Conservation (phyloP, 2,113 vertebrate genomes). For the Pitta sordida region DNA sequence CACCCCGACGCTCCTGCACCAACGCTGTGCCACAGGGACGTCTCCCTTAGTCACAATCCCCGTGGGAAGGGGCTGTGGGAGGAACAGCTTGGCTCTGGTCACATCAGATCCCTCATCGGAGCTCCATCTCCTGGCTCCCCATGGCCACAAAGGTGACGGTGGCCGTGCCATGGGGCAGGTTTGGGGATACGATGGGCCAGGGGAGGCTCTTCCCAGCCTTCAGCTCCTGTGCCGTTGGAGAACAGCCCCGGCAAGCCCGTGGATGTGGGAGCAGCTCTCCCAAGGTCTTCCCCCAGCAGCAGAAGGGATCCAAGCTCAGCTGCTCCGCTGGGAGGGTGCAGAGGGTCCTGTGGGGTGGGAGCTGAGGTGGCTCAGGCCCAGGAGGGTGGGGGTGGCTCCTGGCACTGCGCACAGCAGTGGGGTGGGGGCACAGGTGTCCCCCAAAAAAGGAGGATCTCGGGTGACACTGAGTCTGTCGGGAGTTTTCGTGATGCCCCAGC, state of each 20-base stretch:
- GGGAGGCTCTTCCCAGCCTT: neutral
- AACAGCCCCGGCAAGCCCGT: rapidly evolving
- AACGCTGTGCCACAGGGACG: neutral
- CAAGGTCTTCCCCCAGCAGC: neutral
- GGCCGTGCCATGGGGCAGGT: neutral
- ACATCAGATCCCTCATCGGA: neutral
- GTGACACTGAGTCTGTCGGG: neutral
- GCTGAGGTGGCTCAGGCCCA: rapidly evolving
- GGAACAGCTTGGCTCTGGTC: slow-evolving; percentile 11
- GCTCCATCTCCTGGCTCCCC: neutral
- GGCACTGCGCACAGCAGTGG: rapidly evolving
- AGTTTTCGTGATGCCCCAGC: neutral
- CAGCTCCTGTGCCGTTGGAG: neutral
- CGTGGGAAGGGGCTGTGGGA: slow-evolving; percentile 41
- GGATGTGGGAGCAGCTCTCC: neutral
- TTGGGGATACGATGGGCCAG: rapidly evolving
- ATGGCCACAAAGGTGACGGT: neutral
- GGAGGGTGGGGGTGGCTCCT: neutral
- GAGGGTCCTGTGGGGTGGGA: neutral
- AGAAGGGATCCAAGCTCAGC: neutral
- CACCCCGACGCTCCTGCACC: neutral
- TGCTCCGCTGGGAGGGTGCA: neutral
- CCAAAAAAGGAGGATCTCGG: rapidly evolving
- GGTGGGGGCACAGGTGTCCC: neutral
- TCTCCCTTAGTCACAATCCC: neutral